phyloP scores from a whole-genome alignment of 2,888 invertebrate species.

The Chloroclystis v-ata region DNA sequence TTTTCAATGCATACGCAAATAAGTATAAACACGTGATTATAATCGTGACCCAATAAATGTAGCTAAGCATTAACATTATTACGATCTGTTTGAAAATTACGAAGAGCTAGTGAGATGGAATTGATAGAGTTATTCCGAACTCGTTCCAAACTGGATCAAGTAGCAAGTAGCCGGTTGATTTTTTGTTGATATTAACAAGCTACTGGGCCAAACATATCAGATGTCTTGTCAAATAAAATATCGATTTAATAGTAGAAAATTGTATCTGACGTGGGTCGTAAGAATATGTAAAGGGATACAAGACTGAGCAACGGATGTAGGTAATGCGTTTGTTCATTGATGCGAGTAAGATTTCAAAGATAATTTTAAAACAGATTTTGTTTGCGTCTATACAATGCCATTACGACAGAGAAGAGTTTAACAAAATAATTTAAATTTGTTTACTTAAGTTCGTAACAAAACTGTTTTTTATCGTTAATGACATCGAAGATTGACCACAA shows the following conservation, averaged over 20 bases:
- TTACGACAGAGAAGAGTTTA: no score
- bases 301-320: conserved; percentile 31
- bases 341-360: conserved; percentile 1
- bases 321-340: conserved; percentile 25
- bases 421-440: no score
- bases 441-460: not conserved
- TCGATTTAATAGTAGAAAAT: conserved; percentile 23
- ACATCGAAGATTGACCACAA: not conserved
- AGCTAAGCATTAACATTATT: conserved; percentile 25
- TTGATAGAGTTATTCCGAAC: conserved; percentile 27
- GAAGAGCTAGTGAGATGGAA: conserved; percentile 22
- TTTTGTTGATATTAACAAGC: conserved; percentile 29
- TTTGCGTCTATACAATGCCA: no score
- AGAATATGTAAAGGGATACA: not conserved
- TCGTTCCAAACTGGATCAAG: conserved; percentile 28
- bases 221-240: conserved; percentile 27
- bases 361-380: not conserved
- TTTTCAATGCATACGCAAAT: conserved; percentile 25
- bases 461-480: not conserved
- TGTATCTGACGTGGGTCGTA: conserved; percentile 24
- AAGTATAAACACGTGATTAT: conserved; percentile 20
- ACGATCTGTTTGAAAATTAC: conserved; percentile 19
- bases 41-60: conserved; percentile 16
- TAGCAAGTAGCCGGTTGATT: conserved; percentile 18
- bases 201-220: conserved; percentile 24